These are phyloP conservation scores for Puffinus mauretanicus DNA, from an alignment of 2,113 vertebrate genomes.

Conservation along the genomic window DNA sequence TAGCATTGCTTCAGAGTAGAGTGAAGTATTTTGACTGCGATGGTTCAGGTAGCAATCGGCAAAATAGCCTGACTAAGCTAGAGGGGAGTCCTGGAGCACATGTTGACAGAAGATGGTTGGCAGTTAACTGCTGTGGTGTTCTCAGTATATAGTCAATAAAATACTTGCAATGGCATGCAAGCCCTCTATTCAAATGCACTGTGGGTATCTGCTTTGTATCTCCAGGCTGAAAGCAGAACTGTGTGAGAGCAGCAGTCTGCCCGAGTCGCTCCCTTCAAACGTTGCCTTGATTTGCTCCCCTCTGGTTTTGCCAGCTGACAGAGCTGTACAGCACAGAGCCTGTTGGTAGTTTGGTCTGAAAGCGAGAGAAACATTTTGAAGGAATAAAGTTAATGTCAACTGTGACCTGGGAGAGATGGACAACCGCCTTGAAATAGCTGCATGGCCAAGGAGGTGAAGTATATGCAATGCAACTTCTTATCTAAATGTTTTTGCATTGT, in stretches of 20 bases:
- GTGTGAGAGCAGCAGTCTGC: neutral
- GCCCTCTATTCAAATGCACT: neutral
- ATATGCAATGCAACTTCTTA: neutral
- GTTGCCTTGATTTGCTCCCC: neutral
- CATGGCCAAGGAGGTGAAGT: neutral
- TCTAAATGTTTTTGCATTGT: rapidly evolving
- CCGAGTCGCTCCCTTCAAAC: neutral
- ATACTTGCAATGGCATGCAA: neutral
- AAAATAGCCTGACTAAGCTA: neutral
- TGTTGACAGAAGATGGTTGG: neutral
- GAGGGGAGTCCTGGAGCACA: neutral
- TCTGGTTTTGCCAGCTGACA: neutral
- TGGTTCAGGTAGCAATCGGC: neutral
- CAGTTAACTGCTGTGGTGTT: neutral
- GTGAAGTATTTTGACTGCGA: neutral
- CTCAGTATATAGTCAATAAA: neutral
- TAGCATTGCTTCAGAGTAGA: neutral
- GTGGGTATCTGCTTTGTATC: neutral
- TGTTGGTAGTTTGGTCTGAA: neutral
- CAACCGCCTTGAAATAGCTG: neutral
- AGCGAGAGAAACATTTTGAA: neutral
- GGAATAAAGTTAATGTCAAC: neutral
- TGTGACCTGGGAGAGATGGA: neutral
- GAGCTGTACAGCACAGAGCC: neutral
- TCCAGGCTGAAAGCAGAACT: neutral